Conservation (phyloP, 2,888 invertebrate species). For the Polydrusus pterygomalis region DNA sequence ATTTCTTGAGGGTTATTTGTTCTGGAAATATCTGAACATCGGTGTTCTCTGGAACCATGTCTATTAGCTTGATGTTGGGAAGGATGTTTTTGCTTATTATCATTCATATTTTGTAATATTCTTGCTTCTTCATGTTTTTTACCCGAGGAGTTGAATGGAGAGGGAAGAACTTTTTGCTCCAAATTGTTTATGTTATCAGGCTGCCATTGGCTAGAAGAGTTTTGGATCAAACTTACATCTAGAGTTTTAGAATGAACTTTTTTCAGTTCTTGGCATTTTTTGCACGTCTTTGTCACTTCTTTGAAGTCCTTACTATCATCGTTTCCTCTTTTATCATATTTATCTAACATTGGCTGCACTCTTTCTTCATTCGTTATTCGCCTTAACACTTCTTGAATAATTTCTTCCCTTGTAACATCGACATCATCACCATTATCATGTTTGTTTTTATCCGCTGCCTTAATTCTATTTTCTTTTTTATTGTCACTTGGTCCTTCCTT, state of each 20-base stretch:
- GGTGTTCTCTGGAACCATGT: too few relatives aligned
- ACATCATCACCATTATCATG: background rate
- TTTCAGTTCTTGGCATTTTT: background rate
- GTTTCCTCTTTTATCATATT: background rate
- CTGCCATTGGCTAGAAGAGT: background rate
- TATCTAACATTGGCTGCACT: background rate
- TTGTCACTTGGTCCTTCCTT: background rate
- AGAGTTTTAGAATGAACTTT: background rate
- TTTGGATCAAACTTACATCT: background rate
- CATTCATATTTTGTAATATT: background rate
- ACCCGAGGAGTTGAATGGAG: background rate
- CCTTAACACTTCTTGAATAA: conserved; percentile 41
- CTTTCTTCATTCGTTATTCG: conserved; percentile 20
- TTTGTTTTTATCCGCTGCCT: conserved; percentile 1
- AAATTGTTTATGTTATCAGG: background rate
- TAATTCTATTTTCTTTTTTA: conserved; percentile 14
- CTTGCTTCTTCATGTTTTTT: conserved; percentile 3
- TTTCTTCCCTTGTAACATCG: conserved; percentile 28
- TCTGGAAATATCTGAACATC: background rate
- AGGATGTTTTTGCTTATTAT: background rate
- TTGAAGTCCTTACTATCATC: background rate
- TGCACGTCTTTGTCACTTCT: background rate
- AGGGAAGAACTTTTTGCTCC: background rate
- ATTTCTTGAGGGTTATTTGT: too few relatives aligned
- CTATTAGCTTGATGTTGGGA: too few relatives aligned